Base-by-base conservation (phyloP, 1,140 invertebrate species). In the Acromyrmex charruanus region DNA sequence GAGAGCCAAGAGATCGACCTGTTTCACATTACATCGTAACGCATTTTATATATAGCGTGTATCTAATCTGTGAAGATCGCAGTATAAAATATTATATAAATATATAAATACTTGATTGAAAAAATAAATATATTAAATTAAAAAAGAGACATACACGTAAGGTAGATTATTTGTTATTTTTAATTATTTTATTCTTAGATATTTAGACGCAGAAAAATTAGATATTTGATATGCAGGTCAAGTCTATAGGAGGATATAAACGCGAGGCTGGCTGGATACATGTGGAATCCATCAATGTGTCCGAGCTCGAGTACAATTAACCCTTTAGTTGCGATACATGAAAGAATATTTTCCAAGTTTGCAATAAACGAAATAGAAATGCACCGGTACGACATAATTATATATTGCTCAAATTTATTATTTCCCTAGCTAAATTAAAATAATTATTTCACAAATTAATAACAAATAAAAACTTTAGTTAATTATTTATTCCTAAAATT, bases 61-160 rank as follows among this genome's bases (percentile, higher is more conserved):
- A 81, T 91, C 87, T 93, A 88, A 89, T 92, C 84, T 91, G 86
- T 91, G 90, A 92, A 92, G 86, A 94, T 93, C 92, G 92, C 93
- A 93, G 93, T 95, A 94, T 95, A 95, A 94, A 95, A 95, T 95
- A 94, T 94, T 93, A 92, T 95, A 95, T 95, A 95, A 95, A 95
- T 95, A 95, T 94, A 95, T 95, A 94, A 95, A 95, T 94, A 95
- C 91, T 90, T 91, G 93, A 92, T 94, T 94, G 93, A 93, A 94
- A 95, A 94, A 95, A 95, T 94, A 95, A 94, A 95, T 94, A 95
- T 94, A 94, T 94, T 94, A 94, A 95, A 94, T 95, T 94, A 95
- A 94, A 94, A 94, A 94, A 93, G 92, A 93, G 92, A 93, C 91
- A 75, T 94, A 95, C 90, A 95, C 90, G 88, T 93, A 94, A 92